These are phyloP conservation scores for Samia ricini DNA, from an alignment of 1,140 invertebrate genomes.

Conservation along the genomic window DNA sequence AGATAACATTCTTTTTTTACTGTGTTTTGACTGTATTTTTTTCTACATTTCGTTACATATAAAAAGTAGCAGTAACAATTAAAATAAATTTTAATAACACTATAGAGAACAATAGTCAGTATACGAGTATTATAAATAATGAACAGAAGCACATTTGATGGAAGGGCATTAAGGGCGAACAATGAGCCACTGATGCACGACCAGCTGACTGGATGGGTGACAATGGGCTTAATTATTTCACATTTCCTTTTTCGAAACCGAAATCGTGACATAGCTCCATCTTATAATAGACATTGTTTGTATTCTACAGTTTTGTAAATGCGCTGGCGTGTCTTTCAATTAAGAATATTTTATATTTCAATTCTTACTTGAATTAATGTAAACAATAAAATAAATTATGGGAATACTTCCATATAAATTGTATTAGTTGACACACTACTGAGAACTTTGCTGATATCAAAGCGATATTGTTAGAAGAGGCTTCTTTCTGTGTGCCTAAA, in stretches of 20 bases:
- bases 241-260: conserved; percentile 12
- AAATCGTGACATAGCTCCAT: conserved; percentile 4
- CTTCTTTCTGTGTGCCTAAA: no score
- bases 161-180: conserved; percentile 20
- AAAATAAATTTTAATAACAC: conserved; percentile 11
- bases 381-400: not conserved
- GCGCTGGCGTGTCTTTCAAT: not conserved
- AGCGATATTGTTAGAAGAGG: no score
- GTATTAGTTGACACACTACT: not conserved
- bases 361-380: not conserved
- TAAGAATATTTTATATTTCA: not conserved
- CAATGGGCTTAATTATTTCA: conserved; percentile 14
- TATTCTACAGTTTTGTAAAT: not conserved
- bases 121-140: conserved; percentile 26
- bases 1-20: not conserved
- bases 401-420: not conserved
- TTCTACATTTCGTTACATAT: not conserved
- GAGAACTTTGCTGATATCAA: not conserved
- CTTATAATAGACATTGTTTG: not conserved
- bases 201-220: not conserved
- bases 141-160: conserved; percentile 23
- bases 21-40: not conserved
- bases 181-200: conserved; percentile 21
- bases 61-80: conserved; percentile 11
- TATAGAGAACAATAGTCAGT: conserved; percentile 22